Evolutionary conservation across 2,113 vertebrate genomes (phyloP).

Genomic region (Prochilodus magdalenae): DNA sequence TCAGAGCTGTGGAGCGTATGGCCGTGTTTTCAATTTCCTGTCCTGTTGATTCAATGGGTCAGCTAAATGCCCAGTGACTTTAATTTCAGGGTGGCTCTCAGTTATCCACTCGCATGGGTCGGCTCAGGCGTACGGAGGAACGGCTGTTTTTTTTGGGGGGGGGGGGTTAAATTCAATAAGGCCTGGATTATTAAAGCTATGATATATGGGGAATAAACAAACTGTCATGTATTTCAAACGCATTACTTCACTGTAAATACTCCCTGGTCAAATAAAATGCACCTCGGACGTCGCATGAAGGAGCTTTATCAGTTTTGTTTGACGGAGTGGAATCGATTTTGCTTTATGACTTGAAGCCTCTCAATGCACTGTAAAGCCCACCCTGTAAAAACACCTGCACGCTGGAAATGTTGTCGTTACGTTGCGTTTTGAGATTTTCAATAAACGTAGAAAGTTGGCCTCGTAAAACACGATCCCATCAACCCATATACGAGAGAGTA

Average conservation of each 20-base stretch:
- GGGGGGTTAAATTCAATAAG: conserved; percentile 3
- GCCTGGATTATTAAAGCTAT: conserved; percentile 14
- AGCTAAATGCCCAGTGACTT: conserved; percentile 17
- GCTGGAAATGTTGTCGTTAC: neutral
- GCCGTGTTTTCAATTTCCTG: conserved; percentile 34
- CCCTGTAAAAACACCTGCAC: conserved; percentile 13
- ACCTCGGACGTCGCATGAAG: conserved; percentile 13
- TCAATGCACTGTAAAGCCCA: conserved; percentile 2
- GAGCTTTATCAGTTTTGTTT: conserved; percentile 17
- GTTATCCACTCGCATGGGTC: conserved; percentile 38
- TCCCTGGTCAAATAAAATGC: conserved; percentile 28
- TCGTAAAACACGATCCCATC: neutral
- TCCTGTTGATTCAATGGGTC: conserved; percentile 32
- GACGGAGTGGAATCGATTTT: neutral
- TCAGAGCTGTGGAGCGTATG: neutral
- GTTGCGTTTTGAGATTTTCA: neutral
- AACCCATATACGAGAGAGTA: neutral
- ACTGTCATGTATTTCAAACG: conserved; percentile 15
- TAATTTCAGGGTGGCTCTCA: conserved; percentile 30
- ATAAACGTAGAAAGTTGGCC: neutral
- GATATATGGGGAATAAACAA: conserved; percentile 10
- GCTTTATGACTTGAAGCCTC: conserved; percentile 7
- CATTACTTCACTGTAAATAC: conserved; percentile 14
- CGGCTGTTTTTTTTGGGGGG: neutral
- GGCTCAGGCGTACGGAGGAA: conserved; percentile 21